Percentiles rank a stretch among this genome's conserved stretches.
Evolutionary conservation across 2,113 vertebrate species (phyloP).

Genomic region (Ahaetulla prasina): DNA sequence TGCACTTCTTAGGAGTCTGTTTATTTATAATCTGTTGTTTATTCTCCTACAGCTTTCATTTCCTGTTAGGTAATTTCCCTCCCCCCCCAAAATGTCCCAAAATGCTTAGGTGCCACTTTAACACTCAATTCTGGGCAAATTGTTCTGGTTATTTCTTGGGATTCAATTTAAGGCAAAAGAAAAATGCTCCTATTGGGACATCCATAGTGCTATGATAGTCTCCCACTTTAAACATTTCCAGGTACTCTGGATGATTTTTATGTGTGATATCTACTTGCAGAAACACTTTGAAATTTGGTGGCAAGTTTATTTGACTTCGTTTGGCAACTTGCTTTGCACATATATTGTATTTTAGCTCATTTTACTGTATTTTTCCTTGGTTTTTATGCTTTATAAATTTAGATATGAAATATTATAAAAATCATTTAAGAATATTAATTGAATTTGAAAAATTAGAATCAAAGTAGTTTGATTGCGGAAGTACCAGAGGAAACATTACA

Average conservation of each 20-base stretch:
- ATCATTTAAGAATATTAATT: not conserved
- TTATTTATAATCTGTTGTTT: no score
- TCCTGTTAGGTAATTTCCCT: no score
- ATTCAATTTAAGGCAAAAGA: no score
- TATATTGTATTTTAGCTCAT: not conserved
- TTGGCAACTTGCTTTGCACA: not conserved
- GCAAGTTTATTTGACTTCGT: not conserved
- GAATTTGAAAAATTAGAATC: not conserved
- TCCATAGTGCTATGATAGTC: not conserved
- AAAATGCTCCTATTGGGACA: not conserved
- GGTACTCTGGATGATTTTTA: not conserved
- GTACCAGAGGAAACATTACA: not conserved
- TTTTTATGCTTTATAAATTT: not conserved
- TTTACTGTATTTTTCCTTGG: not conserved
- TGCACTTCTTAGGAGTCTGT: no score
- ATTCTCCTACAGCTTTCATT: no score
- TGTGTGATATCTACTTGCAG: not conserved
- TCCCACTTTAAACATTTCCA: not conserved
- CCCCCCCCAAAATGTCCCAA: no score
- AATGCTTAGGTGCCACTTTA: no score
- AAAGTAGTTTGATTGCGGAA: not conserved
- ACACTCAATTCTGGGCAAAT: no score
- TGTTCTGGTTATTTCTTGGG: no score
- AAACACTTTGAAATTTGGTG: not conserved
- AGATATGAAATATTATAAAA: not conserved